Evolutionary conservation across 2,888 invertebrate species (phyloP).

Genomic region (Melanchra persicariae): DNA sequence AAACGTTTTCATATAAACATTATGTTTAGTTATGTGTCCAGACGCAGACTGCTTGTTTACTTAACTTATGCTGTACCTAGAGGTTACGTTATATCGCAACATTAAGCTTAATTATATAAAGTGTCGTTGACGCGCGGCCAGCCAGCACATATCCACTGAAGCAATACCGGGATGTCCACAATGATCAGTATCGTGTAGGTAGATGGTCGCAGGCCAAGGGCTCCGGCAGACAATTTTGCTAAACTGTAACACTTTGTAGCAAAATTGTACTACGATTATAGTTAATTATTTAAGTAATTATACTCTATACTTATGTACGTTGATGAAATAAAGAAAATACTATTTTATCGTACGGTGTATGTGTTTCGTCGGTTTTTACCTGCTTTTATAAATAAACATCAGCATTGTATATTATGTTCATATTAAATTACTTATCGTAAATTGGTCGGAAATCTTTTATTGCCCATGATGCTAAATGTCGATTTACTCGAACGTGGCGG

Average conservation of each 20-base stretch:
- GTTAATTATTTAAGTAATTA: slow-evolving; percentile 74
- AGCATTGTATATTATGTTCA: slow-evolving; percentile 90
- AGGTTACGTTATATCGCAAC: slow-evolving; percentile 35
- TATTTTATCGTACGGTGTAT: slow-evolving; percentile 85
- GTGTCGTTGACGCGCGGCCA: slow-evolving; percentile 35
- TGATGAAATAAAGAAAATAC: slow-evolving; percentile 74
- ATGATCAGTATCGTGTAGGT: slow-evolving; percentile 27
- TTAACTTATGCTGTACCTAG: slow-evolving; percentile 54
- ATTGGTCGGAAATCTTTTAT: slow-evolving; percentile 65
- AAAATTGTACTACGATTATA: slow-evolving; percentile 55
- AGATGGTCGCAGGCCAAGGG: slow-evolving; percentile 25
- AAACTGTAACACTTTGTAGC: slow-evolving; percentile 36
- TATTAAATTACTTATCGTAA: slow-evolving; percentile 87
- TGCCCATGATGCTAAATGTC: no score
- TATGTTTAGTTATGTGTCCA: slow-evolving; percentile 26
- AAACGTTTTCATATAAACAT: slow-evolving; percentile 28
- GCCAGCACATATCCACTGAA: slow-evolving; percentile 33
- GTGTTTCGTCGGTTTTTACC: slow-evolving; percentile 87
- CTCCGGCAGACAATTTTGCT: slow-evolving; percentile 44
- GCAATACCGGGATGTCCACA: slow-evolving; percentile 24
- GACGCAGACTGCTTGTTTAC: slow-evolving; percentile 56
- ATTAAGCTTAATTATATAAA: slow-evolving; percentile 48
- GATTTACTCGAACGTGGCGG: no score
- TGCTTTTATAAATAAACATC: slow-evolving; percentile 90
- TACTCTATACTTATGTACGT: slow-evolving; percentile 75